Evolutionary conservation across 2,888 invertebrate genomes (phyloP).

Genomic region (Exephanes ischioxanthus): DNA sequence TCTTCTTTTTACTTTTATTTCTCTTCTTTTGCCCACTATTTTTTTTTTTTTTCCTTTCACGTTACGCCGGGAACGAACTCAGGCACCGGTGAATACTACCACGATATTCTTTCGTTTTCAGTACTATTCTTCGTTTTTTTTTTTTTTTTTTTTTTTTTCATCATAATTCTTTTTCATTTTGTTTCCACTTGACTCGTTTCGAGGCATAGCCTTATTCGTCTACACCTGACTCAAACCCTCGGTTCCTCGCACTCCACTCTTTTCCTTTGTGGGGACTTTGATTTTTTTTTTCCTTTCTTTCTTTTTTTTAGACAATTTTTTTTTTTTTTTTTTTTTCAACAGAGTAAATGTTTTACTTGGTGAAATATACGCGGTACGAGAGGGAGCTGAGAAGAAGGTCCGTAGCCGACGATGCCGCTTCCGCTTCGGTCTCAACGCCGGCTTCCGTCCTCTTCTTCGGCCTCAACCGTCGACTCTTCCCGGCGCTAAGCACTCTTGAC

Average conservation of each 20-base stretch:
- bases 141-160: constrained; percentile 10
- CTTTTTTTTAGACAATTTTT: not conserved
- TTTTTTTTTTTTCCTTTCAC: constrained; percentile 25
- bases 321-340: constrained; percentile 4
- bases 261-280: not conserved
- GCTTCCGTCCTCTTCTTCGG: constrained; percentile 22
- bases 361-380: not conserved
- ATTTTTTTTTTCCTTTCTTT: not conserved
- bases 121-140: not conserved
- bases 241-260: not conserved
- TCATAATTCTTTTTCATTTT: constrained; percentile 44
- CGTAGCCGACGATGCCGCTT: constrained; percentile 4
- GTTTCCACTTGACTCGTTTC: constrained; percentile 33
- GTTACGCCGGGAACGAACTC: constrained; percentile 19
- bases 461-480: constrained; percentile 7
- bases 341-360: constrained; percentile 33
- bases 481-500: not conserved
- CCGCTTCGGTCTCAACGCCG: constrained; percentile 1
- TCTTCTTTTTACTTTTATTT: constrained; percentile 20
- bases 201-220: constrained; percentile 8
- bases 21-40: not conserved
- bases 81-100: constrained; percentile 14
- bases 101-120: constrained; percentile 16
- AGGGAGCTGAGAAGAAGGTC: constrained; percentile 19
- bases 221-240: not conserved